Evolutionary conservation across 2,797 vertebrate species (phyloP).

Genomic region (Tamandua tetradactyla): DNA sequence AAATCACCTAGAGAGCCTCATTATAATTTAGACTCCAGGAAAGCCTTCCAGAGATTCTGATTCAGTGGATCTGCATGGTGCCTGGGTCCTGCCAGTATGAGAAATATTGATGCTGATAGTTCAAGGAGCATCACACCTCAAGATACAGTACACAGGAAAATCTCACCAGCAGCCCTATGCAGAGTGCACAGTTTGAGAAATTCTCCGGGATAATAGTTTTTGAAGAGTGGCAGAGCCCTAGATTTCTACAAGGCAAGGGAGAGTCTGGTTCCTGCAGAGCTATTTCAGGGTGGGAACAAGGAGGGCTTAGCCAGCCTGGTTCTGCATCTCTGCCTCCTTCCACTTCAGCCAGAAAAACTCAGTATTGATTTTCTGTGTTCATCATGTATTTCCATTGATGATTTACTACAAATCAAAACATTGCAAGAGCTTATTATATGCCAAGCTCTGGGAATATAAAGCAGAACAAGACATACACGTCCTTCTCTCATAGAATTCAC

Average conservation of each 20-base stretch:
- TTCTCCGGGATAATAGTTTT: background rate
- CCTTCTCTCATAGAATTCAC: background rate
- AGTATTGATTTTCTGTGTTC: background rate
- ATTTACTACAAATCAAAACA: background rate
- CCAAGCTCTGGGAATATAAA: background rate
- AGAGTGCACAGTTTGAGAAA: background rate
- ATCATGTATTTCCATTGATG: background rate
- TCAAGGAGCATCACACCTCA: background rate
- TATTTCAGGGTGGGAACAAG: background rate
- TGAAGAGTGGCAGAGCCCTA: background rate
- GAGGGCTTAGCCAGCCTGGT: background rate
- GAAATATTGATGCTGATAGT: background rate
- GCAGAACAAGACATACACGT: background rate
- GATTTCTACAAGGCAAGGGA: background rate
- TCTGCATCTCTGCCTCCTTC: background rate
- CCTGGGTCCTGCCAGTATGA: background rate
- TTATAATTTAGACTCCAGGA: background rate
- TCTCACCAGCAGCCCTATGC: background rate
- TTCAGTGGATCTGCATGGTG: background rate
- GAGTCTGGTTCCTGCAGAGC: background rate
- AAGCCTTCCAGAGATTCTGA: background rate
- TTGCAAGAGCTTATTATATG: background rate
- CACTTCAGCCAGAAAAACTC: background rate
- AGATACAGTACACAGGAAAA: background rate
- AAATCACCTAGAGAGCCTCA: background rate